Percentiles rank a stretch among this genome's conserved stretches.
Conservation (phyloP, 2,888 invertebrate species). For the Seira musarum region DNA sequence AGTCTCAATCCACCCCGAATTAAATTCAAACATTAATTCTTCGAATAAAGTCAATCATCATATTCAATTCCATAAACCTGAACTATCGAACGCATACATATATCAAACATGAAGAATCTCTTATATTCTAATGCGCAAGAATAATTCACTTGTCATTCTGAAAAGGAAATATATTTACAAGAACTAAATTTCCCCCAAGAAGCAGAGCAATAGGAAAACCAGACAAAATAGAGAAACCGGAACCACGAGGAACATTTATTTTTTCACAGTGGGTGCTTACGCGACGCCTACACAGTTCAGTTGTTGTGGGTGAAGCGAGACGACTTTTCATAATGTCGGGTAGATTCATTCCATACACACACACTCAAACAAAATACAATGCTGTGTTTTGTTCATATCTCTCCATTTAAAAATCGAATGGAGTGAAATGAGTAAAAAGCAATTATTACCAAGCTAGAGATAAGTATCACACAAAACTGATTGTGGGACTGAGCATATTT, state of each 20-base stretch:
- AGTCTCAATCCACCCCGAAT: too few species aligned
- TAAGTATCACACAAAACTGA: background rate
- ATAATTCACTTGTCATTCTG: background rate
- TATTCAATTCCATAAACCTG: too few species aligned
- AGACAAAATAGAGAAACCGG: conserved; percentile 5
- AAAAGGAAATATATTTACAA: background rate
- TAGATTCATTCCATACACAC: too few species aligned
- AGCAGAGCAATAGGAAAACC: too few species aligned
- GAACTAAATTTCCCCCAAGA: too few species aligned
- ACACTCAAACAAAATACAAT: conserved; percentile 24
- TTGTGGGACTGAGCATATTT: background rate
- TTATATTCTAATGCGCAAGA: too few species aligned
- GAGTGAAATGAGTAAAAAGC: conserved; percentile 16
- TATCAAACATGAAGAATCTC: too few species aligned
- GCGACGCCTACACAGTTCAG: conserved; percentile 61
- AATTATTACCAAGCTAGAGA: conserved; percentile 6
- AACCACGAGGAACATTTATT: background rate
- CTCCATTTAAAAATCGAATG: too few species aligned
- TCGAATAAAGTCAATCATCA: too few species aligned
- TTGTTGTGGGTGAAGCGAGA: conserved; percentile 53
- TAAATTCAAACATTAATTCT: too few species aligned
- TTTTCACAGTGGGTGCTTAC: conserved; percentile 53
- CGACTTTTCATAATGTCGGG: conserved; percentile 35
- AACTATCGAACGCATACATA: too few species aligned
- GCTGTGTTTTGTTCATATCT: background rate